These are phyloP conservation scores for Kuschelorhynchus macadamiae DNA, from an alignment of 2,888 invertebrate species.

Conservation along the genomic window DNA sequence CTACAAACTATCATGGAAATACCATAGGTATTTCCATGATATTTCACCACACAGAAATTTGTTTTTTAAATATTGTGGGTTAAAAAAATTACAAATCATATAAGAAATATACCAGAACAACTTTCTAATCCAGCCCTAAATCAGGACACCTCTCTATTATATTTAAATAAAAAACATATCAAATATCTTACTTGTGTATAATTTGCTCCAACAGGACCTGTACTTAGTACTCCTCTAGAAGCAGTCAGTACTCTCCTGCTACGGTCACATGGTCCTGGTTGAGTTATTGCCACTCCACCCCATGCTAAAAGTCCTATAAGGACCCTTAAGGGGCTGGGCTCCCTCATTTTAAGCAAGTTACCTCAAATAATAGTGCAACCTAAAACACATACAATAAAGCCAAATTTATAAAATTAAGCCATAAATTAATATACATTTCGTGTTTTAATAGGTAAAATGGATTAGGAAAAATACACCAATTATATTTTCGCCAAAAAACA, in stretches of 20 bases:
- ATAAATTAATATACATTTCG: too few species aligned
- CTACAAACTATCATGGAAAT: too few species aligned
- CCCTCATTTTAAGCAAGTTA: slow-evolving; percentile 27
- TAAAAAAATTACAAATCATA: too few species aligned
- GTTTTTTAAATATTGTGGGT: too few species aligned
- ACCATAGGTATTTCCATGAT: too few species aligned
- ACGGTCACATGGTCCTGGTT: slow-evolving; percentile 80
- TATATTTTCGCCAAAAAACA: neutral
- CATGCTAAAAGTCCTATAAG: slow-evolving; percentile 31
- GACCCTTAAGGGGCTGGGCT: slow-evolving; percentile 35
- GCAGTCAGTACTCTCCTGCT: slow-evolving; percentile 85
- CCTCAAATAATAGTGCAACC: neutral
- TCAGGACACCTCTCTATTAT: too few species aligned
- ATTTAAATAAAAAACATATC: too few species aligned
- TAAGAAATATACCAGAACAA: too few species aligned
- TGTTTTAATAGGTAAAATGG: too few species aligned
- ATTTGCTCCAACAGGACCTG: slow-evolving; percentile 88
- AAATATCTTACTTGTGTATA: slow-evolving; percentile 76
- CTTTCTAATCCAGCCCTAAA: too few species aligned
- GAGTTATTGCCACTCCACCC: slow-evolving; percentile 30
- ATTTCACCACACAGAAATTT: too few species aligned
- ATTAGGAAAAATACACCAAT: neutral
- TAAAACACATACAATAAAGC: slow-evolving; percentile 5
- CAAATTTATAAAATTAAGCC: too few species aligned
- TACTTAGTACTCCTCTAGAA: slow-evolving; percentile 88